A percentile compares a stretch with the other conserved stretches of the same genome.
Conservation (phyloP, 2,888 invertebrate species). For the Coleophora flavipennella region DNA sequence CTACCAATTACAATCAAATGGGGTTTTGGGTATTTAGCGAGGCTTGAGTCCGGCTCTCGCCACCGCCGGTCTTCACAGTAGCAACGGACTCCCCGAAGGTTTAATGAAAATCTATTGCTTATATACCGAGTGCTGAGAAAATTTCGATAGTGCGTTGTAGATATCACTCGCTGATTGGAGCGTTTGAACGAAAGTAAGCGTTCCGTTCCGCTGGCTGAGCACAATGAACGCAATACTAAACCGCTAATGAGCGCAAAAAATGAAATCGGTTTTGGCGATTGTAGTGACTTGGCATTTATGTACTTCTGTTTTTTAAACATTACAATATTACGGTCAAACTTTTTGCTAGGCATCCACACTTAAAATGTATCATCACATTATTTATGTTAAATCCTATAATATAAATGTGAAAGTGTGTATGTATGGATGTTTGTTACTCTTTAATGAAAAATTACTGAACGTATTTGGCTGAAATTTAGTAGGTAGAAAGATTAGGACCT, state of each 20-base stretch:
- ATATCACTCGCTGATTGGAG: conserved; percentile 29
- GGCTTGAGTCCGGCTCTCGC: conserved; percentile 64
- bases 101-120: not conserved
- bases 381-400: no score
- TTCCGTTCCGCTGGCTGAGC: conserved; percentile 22
- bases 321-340: no score
- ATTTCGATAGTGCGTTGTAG: conserved; percentile 40
- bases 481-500: no score
- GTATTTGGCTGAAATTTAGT: no score
- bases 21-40: conserved; percentile 45
- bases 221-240: not conserved
- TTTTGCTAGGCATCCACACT: no score
- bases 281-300: no score
- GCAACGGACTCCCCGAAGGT: conserved; percentile 56
- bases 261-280: no score
- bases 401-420: no score
- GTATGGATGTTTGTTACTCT: no score
- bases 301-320: no score
- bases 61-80: conserved; percentile 61
- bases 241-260: conserved; percentile 2
- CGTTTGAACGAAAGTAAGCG: conserved; percentile 15
- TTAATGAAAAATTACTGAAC: no score
- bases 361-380: no score
- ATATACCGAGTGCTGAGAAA: conserved; percentile 25
- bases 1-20: conserved; percentile 43